phyloP scores from a whole-genome alignment of 2,113 vertebrate genomes.

The Odontophorus gujanensis region DNA sequence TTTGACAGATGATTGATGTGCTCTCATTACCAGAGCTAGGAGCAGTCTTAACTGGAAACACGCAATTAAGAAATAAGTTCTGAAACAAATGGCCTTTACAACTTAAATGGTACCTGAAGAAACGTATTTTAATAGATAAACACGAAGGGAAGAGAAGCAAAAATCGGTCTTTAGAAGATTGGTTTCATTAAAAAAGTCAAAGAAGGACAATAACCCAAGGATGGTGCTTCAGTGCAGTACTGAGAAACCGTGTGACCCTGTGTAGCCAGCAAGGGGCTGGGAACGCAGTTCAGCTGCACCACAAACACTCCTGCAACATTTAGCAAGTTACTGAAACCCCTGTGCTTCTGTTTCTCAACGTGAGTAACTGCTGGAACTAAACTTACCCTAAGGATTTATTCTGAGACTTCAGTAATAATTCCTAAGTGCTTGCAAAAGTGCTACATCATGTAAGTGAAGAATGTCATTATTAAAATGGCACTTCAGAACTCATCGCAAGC shows the following conservation, averaged over 20 bases:
- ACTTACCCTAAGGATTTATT: constrained; percentile 42
- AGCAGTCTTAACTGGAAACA: constrained; percentile 23
- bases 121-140: neutral
- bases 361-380: constrained; percentile 45
- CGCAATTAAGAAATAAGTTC: neutral
- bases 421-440: constrained; percentile 42
- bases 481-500: constrained; percentile 51
- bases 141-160: neutral
- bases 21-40: neutral
- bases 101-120: neutral
- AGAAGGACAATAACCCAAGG: neutral
- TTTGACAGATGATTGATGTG: constrained; percentile 29
- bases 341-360: constrained; percentile 4
- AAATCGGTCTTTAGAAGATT: neutral
- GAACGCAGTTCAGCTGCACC: neutral
- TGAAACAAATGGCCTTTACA: constrained; percentile 40
- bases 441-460: constrained; percentile 52
- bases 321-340: constrained; percentile 29
- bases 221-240: neutral
- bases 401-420: constrained; percentile 57
- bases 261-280: neutral
- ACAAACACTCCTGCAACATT: constrained; percentile 15
- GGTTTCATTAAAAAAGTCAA: neutral
- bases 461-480: constrained; percentile 56
- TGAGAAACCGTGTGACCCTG: neutral